Conservation (phyloP, 2,797 vertebrate genomes). For the Tapera naevia region DNA sequence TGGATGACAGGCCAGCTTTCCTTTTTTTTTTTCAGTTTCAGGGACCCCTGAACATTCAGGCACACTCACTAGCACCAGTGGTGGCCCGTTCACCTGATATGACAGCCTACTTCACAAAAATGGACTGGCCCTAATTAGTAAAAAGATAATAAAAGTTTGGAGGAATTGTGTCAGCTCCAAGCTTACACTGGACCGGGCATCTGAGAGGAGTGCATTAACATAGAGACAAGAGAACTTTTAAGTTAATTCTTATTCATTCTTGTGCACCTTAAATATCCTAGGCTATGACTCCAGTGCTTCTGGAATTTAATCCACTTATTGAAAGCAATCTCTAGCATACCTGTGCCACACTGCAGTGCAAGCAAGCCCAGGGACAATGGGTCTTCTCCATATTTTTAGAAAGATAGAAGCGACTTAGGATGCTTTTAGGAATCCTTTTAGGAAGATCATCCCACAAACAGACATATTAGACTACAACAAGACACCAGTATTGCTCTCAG, state of each 20-base stretch:
- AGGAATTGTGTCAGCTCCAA: neutral
- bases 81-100: neutral
- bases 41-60: neutral
- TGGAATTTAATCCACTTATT: neutral
- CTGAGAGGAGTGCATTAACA: neutral
- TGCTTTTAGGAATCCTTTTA: neutral
- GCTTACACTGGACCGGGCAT: neutral
- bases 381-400: neutral
- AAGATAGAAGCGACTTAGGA: neutral
- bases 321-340: neutral
- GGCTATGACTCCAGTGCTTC: neutral
- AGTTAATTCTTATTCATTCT: neutral
- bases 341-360: neutral
- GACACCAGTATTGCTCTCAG: neutral
- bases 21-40: neutral
- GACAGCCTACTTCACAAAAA: neutral
- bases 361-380: neutral
- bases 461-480: neutral
- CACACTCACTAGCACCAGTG: neutral
- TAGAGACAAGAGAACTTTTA: neutral
- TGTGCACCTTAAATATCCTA: neutral
- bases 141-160: neutral
- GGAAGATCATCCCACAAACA: neutral
- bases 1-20: neutral
- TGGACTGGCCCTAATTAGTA: neutral